Percentiles rank a stretch among this genome's conserved stretches.
Conservation (phyloP, 1,140 invertebrate species). For the Portunus trituberculatus region DNA sequence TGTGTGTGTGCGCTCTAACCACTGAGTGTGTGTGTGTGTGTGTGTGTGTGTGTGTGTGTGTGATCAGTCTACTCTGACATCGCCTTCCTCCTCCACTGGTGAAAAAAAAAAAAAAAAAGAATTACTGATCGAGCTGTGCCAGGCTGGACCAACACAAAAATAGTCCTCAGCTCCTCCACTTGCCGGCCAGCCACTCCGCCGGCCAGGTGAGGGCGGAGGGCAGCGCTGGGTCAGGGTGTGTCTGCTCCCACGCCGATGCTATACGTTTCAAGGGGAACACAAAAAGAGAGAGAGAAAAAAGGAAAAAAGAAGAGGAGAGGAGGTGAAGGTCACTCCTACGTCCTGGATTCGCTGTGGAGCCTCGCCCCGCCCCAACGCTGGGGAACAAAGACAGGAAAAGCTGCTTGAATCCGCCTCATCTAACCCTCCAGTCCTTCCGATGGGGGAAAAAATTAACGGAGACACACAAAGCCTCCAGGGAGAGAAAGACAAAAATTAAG, state of each 20-base stretch:
- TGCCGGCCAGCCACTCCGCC: too few species aligned
- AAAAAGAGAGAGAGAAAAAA: conserved; percentile 8
- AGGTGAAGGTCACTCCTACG: neutral
- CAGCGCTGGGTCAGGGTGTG: too few species aligned
- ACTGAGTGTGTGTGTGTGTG: too few species aligned
- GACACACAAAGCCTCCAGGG: neutral
- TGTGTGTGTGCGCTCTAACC: too few species aligned
- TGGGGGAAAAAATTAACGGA: neutral
- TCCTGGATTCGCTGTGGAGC: neutral
- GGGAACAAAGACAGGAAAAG: neutral
- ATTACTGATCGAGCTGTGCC: too few species aligned
- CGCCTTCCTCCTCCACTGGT: neutral
- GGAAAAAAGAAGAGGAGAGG: too few species aligned
- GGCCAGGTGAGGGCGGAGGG: too few species aligned
- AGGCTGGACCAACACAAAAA: too few species aligned
- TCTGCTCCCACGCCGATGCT: neutral
- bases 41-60: too few species aligned
- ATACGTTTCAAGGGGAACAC: neutral
- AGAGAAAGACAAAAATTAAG: conserved; percentile 3
- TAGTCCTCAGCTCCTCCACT: too few species aligned
- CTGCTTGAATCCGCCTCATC: neutral
- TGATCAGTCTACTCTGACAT: neutral
- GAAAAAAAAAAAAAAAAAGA: too few species aligned
- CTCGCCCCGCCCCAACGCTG: neutral
- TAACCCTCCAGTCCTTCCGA: neutral